Percentiles rank a stretch among this genome's conserved stretches.
phyloP scores from a whole-genome alignment of 2,888 invertebrate genomes.

The Hetaerina titia region DNA sequence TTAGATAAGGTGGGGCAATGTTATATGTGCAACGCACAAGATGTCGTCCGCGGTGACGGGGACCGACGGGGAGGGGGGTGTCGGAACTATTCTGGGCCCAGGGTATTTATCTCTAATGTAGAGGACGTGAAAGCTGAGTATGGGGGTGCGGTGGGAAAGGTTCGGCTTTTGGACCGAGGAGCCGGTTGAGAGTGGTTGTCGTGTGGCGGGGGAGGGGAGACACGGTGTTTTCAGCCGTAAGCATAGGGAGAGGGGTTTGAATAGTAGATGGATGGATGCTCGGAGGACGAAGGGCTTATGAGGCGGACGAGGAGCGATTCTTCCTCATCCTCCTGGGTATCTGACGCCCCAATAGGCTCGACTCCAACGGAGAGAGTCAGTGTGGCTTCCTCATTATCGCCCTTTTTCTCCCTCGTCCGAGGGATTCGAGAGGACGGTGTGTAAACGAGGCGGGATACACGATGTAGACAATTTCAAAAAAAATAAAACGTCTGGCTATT shows the following conservation, averaged over 20 bases:
- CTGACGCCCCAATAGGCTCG: conserved; percentile 48
- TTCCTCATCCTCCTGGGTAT: not conserved
- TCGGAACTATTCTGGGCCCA: not conserved
- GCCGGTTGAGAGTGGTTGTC: not conserved
- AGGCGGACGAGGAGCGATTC: not conserved
- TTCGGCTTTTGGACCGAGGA: not conserved
- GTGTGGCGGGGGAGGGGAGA: not conserved
- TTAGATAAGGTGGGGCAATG: not conserved
- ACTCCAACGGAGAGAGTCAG: conserved; percentile 34
- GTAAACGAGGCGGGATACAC: not conserved
- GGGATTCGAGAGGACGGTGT: not conserved
- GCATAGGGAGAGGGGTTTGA: not conserved
- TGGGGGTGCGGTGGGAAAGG: not conserved
- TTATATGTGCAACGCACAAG: not conserved
- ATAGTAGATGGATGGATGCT: not conserved
- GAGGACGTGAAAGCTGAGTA: not conserved
- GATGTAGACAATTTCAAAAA: not conserved
- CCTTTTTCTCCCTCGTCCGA: not conserved
- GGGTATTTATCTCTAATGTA: not conserved
- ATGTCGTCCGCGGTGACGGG: not conserved
- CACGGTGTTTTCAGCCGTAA: not conserved
- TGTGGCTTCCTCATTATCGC: conserved; percentile 66
- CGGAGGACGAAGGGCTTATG: not conserved
- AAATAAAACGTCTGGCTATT: not conserved
- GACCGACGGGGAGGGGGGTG: not conserved